Evolutionary conservation across 2,797 vertebrate genomes (phyloP), one percentile per base, ranked within the genome.

Genomic region (Sternotherus odoratus): DNA sequence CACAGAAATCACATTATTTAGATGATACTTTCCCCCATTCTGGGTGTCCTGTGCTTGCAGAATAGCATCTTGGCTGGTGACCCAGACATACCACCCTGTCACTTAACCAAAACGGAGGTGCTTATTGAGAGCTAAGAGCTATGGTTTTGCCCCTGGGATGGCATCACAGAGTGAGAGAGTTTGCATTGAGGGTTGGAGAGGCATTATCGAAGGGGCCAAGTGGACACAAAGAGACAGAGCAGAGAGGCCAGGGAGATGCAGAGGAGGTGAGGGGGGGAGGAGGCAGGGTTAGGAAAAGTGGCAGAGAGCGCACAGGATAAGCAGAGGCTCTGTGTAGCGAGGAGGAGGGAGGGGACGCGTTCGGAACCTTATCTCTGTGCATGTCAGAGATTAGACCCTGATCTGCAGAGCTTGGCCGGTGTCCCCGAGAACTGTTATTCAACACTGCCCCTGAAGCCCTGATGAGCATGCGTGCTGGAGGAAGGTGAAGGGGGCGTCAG

Each of bases 261-360:
- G 77, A 43, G 33, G 11, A 10, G 21, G 13, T 36, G 74, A 50
- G 50, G 50, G 39, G 39, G 54, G 17, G 16, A 57, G 80, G 85
- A 74, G 77, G 54, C 49, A 36, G 46, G 54, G 46, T 33, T 50
- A 69, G 30, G 57, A 33, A 60, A 60, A 60, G 28, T 60, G 57
- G 13, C 57, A 33, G 36, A 60, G 50, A 23, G 36, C 39, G 21
- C 19, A 39, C 30, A 78, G 72, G 50, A 79, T 36, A 49, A 60
- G 3, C 24, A 13, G 8, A 69, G 9, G 36, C 12, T n/a, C 33
- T 0, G 1, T 63, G 81, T 28, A 46, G 19, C 48, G 28, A 72
- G 87, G 83, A 53, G 36, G 6, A 74, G 21, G 43, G 3, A 46
- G 12, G 57, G 26, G 78, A 79, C 26, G 48, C 1, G 0, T 54